These are phyloP conservation scores for Sus scrofa DNA, from an alignment of 2,113 vertebrate genomes.

Conservation along the genomic window T2T-Sscrofa CM000820.6:14529501-14530000, in stretches of 20 bases:
- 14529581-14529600: neutral
- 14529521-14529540: neutral
- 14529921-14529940: neutral
- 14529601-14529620: neutral
- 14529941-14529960: neutral
- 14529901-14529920: no score
- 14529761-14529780: no score
- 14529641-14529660: neutral
- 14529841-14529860: no score
- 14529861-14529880: no score
- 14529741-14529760: no score
- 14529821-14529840: no score
- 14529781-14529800: no score
- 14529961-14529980: neutral
- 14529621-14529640: neutral
- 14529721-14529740: no score
- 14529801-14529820: no score
- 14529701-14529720: no score
- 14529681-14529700: no score
- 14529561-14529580: neutral
- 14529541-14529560: neutral
- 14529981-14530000: slow-evolving; percentile 28
- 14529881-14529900: no score
- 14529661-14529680: slow-evolving; percentile 4
- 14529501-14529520: neutral